phyloP scores from a whole-genome alignment of 2,113 vertebrate species.

The Otocyon megalotis region DNA sequence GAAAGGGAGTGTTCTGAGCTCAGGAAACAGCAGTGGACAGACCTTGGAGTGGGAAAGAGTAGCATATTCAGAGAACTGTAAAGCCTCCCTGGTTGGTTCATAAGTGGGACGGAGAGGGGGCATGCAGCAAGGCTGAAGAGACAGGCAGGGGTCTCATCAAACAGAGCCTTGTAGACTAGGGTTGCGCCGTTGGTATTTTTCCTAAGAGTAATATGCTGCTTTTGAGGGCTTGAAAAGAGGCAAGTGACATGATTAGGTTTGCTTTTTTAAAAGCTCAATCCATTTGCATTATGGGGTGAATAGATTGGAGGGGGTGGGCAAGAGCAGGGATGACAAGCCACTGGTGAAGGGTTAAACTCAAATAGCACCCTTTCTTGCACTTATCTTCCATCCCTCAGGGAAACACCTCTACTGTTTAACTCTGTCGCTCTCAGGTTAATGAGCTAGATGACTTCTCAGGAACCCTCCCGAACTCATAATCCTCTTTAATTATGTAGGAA shows the following conservation, averaged over 20 bases:
- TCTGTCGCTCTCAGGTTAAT: not conserved
- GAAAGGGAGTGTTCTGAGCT: not conserved
- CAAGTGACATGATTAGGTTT: not conserved
- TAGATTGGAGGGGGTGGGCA: not conserved
- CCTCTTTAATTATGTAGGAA: conserved; percentile 15
- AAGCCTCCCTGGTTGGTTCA: not conserved
- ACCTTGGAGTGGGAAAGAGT: not conserved
- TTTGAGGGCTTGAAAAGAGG: not conserved
- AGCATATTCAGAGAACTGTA: not conserved
- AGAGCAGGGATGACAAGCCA: not conserved
- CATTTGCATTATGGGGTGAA: conserved; percentile 1
- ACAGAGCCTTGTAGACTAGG: not conserved
- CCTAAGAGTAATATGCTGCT: not conserved
- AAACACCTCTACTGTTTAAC: not conserved
- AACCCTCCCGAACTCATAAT: not conserved
- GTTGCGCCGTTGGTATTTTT: not conserved
- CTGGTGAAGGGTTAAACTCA: not conserved
- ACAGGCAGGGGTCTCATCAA: not conserved
- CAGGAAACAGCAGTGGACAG: not conserved
- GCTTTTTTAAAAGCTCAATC: not conserved
- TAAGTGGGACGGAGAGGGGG: not conserved
- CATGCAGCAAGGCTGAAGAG: not conserved
- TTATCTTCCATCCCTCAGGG: not conserved
- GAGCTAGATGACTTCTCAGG: not conserved
- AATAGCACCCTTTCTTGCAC: not conserved